Evolutionary conservation across 2,888 invertebrate genomes (phyloP).

Genomic region (Candidula unifasciata): DNA sequence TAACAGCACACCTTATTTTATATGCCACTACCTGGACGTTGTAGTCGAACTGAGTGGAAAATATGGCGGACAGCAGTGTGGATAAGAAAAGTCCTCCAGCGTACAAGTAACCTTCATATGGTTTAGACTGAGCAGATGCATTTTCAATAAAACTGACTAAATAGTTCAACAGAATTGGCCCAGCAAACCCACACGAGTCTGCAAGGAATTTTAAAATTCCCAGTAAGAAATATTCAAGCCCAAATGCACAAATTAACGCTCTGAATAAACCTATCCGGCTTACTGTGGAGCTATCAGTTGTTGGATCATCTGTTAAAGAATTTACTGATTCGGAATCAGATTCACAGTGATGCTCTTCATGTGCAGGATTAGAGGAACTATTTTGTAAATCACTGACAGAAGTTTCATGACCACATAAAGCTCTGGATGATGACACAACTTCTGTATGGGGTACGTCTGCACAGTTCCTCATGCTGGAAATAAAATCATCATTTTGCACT

Average conservation of each 20-base stretch:
- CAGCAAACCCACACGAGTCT: slow-evolving; percentile 91
- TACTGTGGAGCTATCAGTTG: not conserved
- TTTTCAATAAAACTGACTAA: slow-evolving; percentile 89
- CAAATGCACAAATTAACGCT: slow-evolving; percentile 73
- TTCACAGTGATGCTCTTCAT: not conserved
- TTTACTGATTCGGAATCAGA: not conserved
- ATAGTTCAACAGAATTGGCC: slow-evolving; percentile 90
- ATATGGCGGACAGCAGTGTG: slow-evolving; percentile 86
- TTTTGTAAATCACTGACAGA: not conserved
- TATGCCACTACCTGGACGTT: slow-evolving; percentile 86
- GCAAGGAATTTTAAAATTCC: slow-evolving; percentile 84
- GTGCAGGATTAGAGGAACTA: not conserved
- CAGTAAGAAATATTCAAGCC: slow-evolving; percentile 73
- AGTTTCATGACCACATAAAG: not conserved
- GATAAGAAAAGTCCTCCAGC: slow-evolving; percentile 84
- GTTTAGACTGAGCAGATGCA: slow-evolving; percentile 82
- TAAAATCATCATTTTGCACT: slow-evolving; percentile 14
- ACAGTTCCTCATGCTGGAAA: slow-evolving; percentile 16
- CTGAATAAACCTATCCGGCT: slow-evolving; percentile 58
- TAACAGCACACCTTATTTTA: slow-evolving; percentile 90
- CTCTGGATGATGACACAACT: not conserved
- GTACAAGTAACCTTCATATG: slow-evolving; percentile 78
- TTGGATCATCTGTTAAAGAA: not conserved
- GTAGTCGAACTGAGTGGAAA: slow-evolving; percentile 93
- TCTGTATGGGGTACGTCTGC: not conserved